These are phyloP conservation scores for Andricus curvator DNA, from an alignment of 2,888 invertebrate genomes.

Conservation along the genomic window DNA sequence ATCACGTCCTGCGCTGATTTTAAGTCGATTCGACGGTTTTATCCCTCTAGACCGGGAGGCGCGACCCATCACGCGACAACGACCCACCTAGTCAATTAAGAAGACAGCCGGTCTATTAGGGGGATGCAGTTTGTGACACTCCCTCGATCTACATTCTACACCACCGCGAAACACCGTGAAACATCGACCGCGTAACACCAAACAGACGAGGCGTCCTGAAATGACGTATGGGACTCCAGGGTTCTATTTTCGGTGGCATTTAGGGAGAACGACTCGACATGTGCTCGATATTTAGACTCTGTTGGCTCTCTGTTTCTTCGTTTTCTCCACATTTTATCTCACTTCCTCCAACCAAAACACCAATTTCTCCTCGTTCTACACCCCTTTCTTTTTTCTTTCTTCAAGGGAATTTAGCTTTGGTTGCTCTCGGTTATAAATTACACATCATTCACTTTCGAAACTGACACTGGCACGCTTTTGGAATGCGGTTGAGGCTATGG, in stretches of 20 bases:
- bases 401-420: slow-evolving; percentile 37
- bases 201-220: slow-evolving; percentile 62
- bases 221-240: slow-evolving; percentile 72
- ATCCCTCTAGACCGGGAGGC: slow-evolving; percentile 23
- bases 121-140: slow-evolving; percentile 46
- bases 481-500: slow-evolving; percentile 43
- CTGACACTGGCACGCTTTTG: slow-evolving; percentile 66
- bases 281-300: slow-evolving; percentile 74
- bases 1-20: slow-evolving; percentile 53
- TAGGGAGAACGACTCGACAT: slow-evolving; percentile 67
- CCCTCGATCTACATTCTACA: slow-evolving; percentile 40
- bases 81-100: slow-evolving; percentile 76
- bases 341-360: slow-evolving; percentile 38
- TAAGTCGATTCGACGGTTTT: slow-evolving; percentile 44
- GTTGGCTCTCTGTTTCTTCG: slow-evolving; percentile 48
- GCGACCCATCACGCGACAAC: slow-evolving; percentile 53
- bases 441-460: slow-evolving; percentile 73
- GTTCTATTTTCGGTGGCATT: slow-evolving; percentile 72
- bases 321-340: slow-evolving; percentile 48
- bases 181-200: slow-evolving; percentile 61
- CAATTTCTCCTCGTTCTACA: slow-evolving; percentile 33
- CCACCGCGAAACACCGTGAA: slow-evolving; percentile 54
- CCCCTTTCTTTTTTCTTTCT: slow-evolving; percentile 45
- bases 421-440: slow-evolving; percentile 72
- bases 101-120: slow-evolving; percentile 76